Conservation (phyloP, 2,113 vertebrate species). For the Calyptomena viridis region DNA sequence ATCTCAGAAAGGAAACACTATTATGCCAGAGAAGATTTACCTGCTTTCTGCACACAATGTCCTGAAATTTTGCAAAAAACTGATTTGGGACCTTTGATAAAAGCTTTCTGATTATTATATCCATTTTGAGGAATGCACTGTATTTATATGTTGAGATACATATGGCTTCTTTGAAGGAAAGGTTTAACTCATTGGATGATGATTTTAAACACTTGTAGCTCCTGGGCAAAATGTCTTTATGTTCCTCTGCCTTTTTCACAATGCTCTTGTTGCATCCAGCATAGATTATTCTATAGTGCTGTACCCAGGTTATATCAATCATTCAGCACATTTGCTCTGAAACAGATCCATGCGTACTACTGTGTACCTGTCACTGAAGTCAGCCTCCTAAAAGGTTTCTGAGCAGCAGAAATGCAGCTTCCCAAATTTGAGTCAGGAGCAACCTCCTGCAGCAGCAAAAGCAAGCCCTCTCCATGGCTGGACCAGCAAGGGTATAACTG, state of each 20-base stretch:
- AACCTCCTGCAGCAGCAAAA: background rate
- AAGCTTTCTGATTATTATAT: slow-evolving; percentile 10
- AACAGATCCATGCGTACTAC: fast-evolving
- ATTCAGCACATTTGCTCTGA: background rate
- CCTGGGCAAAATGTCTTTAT: background rate
- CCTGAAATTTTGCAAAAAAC: background rate
- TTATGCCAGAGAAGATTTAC: slow-evolving; percentile 15
- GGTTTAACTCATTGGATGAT: background rate
- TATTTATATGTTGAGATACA: background rate
- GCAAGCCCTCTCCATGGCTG: background rate
- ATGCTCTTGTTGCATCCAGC: background rate
- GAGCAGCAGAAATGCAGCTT: background rate
- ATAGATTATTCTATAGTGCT: background rate
- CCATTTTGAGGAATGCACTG: slow-evolving; percentile 3
- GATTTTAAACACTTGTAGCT: background rate
- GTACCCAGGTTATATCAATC: background rate
- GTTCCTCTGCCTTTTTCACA: background rate
- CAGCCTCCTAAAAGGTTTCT: background rate
- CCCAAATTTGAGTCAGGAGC: background rate
- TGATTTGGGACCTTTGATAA: background rate
- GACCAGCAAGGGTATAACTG: fast-evolving
- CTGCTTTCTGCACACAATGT: background rate
- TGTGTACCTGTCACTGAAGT: background rate
- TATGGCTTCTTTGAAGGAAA: background rate
- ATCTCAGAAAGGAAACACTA: slow-evolving; percentile 54